A percentile compares a stretch with the other conserved stretches of the same genome.
phyloP scores from a whole-genome alignment of 1,140 invertebrate genomes.

The Himalopsyche phryganea region DNA sequence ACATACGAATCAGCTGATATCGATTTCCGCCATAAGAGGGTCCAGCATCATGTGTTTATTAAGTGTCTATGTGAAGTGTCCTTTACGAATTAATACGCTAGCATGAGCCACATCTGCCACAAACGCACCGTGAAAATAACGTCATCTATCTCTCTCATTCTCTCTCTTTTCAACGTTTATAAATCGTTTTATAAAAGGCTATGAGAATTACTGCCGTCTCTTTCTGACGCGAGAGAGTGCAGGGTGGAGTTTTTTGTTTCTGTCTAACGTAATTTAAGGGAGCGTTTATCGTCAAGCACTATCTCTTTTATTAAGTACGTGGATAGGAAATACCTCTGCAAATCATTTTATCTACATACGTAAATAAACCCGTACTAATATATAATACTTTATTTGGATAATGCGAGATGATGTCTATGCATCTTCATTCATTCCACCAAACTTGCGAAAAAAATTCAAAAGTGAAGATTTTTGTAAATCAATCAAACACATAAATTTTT shows the following conservation, averaged over 20 bases:
- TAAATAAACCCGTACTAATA: too few species aligned
- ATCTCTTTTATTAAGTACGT: slow-evolving; percentile 18
- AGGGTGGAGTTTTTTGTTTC: slow-evolving; percentile 14
- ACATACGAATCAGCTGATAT: background rate
- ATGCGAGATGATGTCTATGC: too few species aligned
- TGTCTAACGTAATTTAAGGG: slow-evolving; percentile 20
- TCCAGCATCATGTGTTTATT: background rate
- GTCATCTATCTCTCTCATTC: slow-evolving; percentile 18
- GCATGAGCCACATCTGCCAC: slow-evolving; percentile 9
- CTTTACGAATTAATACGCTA: too few species aligned
- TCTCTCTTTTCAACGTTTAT: slow-evolving; percentile 16
- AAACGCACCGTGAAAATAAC: slow-evolving; percentile 13
- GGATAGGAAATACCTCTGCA: too few species aligned
- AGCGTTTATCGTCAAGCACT: slow-evolving; percentile 18
- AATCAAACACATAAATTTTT: too few species aligned
- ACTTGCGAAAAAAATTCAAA: too few species aligned
- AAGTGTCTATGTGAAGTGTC: too few species aligned
- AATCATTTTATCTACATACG: too few species aligned
- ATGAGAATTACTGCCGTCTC: slow-evolving; percentile 3
- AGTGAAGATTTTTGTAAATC: too few species aligned
- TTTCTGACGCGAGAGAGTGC: background rate
- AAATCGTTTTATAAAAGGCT: slow-evolving; percentile 13
- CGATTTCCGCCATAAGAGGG: background rate
- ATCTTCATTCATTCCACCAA: too few species aligned
- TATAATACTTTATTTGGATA: too few species aligned